Percentiles rank a stretch among this genome's conserved stretches.
These are phyloP conservation scores for Chironomus tentans DNA, from an alignment of 2,888 invertebrate genomes.

Conservation along the genomic window DNA sequence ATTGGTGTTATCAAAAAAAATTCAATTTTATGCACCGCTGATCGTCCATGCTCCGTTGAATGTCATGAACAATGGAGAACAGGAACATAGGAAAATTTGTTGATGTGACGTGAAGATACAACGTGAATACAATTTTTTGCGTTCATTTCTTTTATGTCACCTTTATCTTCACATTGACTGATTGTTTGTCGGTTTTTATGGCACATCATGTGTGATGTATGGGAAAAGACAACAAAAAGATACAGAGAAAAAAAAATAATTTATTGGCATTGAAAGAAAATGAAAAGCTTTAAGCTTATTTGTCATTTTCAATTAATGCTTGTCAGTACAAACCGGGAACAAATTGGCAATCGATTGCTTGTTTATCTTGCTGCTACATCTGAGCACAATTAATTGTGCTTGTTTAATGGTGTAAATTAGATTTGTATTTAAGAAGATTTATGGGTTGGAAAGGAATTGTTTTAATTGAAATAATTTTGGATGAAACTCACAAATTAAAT, in stretches of 20 bases:
- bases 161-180: not conserved
- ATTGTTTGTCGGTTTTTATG: not conserved
- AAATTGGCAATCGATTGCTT: not conserved
- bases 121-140: not conserved
- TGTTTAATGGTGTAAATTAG: not conserved
- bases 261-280: not conserved
- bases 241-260: no score
- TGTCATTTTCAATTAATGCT: not conserved
- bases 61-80: not conserved
- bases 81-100: not conserved
- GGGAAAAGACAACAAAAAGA: not conserved
- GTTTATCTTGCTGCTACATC: not conserved
- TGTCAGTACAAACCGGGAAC: not conserved
- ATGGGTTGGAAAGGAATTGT: not conserved
- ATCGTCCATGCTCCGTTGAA: slow-evolving; percentile 5
- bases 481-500: no score
- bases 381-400: no score
- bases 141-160: not conserved
- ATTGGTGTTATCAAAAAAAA: not conserved
- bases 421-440: not conserved
- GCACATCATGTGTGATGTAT: not conserved
- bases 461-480: no score
- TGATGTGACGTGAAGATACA: not conserved
- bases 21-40: slow-evolving; percentile 25
- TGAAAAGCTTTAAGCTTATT: not conserved